phyloP scores from a whole-genome alignment of 2,888 invertebrate species.

The Piscicola geometra region DNA sequence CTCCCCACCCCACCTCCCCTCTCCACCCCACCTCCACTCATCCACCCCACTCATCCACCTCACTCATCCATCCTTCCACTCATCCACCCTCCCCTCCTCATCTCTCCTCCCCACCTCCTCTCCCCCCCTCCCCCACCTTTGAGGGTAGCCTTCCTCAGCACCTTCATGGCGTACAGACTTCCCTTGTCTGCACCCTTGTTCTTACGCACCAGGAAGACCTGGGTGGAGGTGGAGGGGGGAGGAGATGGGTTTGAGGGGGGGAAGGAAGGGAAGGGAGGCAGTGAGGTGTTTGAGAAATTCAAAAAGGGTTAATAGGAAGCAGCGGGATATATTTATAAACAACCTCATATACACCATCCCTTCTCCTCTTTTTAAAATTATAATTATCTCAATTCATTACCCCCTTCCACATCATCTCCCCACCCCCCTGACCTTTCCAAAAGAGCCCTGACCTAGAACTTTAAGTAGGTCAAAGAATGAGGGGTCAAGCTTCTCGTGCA shows the following conservation, averaged over 20 bases:
- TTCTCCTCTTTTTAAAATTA: too few relatives aligned
- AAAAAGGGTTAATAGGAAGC: too few relatives aligned
- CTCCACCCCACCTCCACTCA: too few relatives aligned
- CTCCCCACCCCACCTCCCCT: too few relatives aligned
- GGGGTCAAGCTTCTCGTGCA: slow-evolving; percentile 90
- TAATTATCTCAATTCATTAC: too few relatives aligned
- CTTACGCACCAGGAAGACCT: slow-evolving; percentile 89
- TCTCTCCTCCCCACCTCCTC: not conserved
- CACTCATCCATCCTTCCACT: too few relatives aligned
- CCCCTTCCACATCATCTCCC: not conserved
- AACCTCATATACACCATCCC: too few relatives aligned
- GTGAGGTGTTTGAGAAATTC: too few relatives aligned
- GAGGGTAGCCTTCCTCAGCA: slow-evolving; percentile 92
- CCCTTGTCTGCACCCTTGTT: slow-evolving; percentile 86
- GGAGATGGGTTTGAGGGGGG: too few relatives aligned
- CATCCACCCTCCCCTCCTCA: not conserved
- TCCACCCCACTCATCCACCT: not conserved
- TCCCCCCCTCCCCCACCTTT: slow-evolving; percentile 64
- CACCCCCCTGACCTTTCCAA: slow-evolving; percentile 75
- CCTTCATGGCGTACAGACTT: slow-evolving; percentile 97
- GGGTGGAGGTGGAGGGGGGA: too few relatives aligned
- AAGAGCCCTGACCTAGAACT: slow-evolving; percentile 91
- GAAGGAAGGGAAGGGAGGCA: too few relatives aligned
- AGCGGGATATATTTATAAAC: too few relatives aligned
- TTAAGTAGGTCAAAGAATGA: slow-evolving; percentile 91